Conservation (phyloP, 1,140 invertebrate species). For the Drosophila repletoides region DNA sequence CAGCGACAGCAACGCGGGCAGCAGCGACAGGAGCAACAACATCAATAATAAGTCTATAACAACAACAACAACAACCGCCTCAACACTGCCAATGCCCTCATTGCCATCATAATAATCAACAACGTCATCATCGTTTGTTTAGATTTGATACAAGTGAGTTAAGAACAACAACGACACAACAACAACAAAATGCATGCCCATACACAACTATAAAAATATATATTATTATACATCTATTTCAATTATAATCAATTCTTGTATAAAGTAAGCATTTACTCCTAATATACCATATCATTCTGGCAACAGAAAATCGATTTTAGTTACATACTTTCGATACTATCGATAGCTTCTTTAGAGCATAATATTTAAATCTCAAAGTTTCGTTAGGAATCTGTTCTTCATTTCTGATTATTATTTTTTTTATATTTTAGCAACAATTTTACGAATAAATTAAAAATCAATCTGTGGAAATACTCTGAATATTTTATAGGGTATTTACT, state of each 20-base stretch:
- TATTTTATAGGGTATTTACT: too few relatives aligned
- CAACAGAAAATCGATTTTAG: too few relatives aligned
- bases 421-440: too few relatives aligned
- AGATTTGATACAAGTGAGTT: slow-evolving; percentile 76
- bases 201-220: too few relatives aligned
- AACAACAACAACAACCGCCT: slow-evolving; percentile 52
- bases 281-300: not conserved
- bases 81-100: slow-evolving; percentile 74
- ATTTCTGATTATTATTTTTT: too few relatives aligned
- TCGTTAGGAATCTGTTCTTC: too few relatives aligned
- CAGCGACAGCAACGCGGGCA: slow-evolving; percentile 13
- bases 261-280: not conserved
- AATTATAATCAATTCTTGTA: not conserved
- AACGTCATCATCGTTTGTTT: slow-evolving; percentile 78
- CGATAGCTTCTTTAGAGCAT: too few relatives aligned
- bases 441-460: too few relatives aligned
- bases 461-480: too few relatives aligned
- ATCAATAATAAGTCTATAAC: slow-evolving; percentile 11
- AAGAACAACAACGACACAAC: slow-evolving; percentile 29
- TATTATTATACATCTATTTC: too few relatives aligned
- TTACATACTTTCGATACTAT: too few relatives aligned
- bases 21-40: slow-evolving; percentile 31
- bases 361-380: too few relatives aligned
- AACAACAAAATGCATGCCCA: slow-evolving; percentile 27
- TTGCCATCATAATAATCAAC: slow-evolving; percentile 70